phyloP scores from a whole-genome alignment of 2,888 invertebrate genomes.

The Dryobotodes eremita region DNA sequence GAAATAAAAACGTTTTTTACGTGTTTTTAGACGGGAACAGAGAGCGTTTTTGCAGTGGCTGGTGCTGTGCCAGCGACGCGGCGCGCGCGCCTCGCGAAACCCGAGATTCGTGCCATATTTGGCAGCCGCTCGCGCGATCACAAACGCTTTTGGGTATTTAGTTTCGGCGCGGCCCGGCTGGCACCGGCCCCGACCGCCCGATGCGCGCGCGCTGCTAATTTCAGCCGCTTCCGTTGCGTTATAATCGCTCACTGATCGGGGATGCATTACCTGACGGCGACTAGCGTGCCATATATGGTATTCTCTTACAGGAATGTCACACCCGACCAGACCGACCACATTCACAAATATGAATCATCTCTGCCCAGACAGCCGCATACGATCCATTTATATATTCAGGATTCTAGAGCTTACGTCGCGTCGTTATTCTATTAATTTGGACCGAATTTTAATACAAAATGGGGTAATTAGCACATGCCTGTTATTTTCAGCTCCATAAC shows the following conservation, averaged over 20 bases:
- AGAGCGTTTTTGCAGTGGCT: constrained; percentile 83
- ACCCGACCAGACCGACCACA: constrained; percentile 7
- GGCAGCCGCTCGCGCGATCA: constrained; percentile 84
- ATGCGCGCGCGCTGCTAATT: constrained; percentile 77
- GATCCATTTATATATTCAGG: constrained; percentile 17
- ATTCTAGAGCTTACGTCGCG: constrained; percentile 12
- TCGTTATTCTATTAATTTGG: constrained; percentile 17
- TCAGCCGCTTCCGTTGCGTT: constrained; percentile 79
- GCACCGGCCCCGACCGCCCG: constrained; percentile 70
- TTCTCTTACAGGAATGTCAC: constrained; percentile 63
- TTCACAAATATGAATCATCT: constrained; percentile 41
- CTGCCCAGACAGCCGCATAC: constrained; percentile 22
- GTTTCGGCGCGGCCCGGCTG: constrained; percentile 80
- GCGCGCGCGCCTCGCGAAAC: constrained; percentile 84
- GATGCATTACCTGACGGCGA: constrained; percentile 74
- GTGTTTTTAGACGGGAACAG: constrained; percentile 89
- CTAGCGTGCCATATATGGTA: constrained; percentile 75
- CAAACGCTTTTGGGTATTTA: constrained; percentile 88
- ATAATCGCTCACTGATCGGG: constrained; percentile 70
- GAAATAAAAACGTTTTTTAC: constrained; percentile 90
- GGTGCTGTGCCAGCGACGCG: constrained; percentile 81
- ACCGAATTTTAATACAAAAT: constrained; percentile 41
- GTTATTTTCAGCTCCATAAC: constrained; percentile 48
- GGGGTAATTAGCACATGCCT: constrained; percentile 53
- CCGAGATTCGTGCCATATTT: constrained; percentile 90